Evolutionary conservation across 2,113 vertebrate species (phyloP).

Genomic region (Archocentrus centrarchus): DNA sequence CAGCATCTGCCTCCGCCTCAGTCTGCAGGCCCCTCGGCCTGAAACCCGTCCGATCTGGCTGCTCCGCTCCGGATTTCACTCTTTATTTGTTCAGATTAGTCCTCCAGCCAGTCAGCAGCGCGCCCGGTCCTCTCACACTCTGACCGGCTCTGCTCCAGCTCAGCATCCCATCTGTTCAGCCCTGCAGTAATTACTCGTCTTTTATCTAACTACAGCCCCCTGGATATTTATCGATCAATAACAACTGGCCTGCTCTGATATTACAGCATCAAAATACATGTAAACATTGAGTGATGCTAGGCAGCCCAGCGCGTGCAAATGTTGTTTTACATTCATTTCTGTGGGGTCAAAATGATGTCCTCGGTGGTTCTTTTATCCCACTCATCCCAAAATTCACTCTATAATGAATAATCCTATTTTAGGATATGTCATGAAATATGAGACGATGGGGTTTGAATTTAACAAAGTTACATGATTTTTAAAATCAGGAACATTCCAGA

Average conservation of each 20-base stretch:
- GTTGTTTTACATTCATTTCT: neutral
- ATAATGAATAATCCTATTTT: neutral
- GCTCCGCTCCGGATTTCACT: neutral
- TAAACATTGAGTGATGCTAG: neutral
- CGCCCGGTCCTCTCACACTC: neutral
- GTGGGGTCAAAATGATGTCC: accelerated
- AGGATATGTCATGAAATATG: neutral
- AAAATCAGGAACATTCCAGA: neutral
- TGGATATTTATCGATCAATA: neutral
- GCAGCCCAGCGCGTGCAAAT: neutral
- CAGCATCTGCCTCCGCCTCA: neutral
- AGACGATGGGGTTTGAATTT: neutral
- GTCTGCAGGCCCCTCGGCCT: too few species aligned
- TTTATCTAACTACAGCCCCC: neutral
- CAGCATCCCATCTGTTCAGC: neutral
- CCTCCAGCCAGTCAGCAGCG: neutral
- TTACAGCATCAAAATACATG: neutral
- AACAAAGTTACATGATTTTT: accelerated
- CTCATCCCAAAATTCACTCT: neutral
- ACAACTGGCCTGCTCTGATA: neutral
- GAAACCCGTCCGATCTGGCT: too few species aligned
- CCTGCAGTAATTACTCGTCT: neutral
- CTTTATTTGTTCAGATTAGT: accelerated
- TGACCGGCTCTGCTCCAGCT: too few species aligned
- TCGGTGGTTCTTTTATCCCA: accelerated